Conservation (phyloP, 2,797 vertebrate genomes). For the Gymnopithys bicolor region DNA sequence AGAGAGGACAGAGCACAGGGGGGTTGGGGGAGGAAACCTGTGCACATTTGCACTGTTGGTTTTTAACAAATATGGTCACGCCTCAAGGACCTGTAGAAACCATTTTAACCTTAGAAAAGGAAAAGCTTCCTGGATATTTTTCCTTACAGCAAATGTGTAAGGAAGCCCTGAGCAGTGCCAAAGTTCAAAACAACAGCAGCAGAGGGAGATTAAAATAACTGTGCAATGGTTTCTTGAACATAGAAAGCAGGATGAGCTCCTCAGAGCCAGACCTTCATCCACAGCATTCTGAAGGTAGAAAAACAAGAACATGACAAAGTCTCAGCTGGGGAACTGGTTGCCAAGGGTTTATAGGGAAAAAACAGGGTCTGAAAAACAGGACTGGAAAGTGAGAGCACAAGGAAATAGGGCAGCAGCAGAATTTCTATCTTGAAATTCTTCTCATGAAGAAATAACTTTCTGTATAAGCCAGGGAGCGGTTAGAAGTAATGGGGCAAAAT, state of each 20-base stretch:
- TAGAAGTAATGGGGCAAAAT: background rate
- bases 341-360: background rate
- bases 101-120: background rate
- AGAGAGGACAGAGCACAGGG: background rate
- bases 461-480: background rate
- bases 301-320: background rate
- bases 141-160: background rate
- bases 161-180: background rate
- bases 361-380: background rate
- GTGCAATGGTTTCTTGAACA: background rate
- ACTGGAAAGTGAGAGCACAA: background rate
- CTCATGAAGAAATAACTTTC: background rate
- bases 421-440: background rate
- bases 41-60: rapidly evolving
- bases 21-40: rapidly evolving
- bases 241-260: background rate
- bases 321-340: background rate
- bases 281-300: background rate
- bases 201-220: background rate
- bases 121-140: background rate
- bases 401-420: background rate
- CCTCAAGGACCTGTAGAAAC: background rate
- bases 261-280: background rate
- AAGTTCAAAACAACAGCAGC: background rate
- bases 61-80: background rate